Base-by-base conservation (phyloP, 2,888 invertebrate species). In the Crossocerus cetratus region DNA sequence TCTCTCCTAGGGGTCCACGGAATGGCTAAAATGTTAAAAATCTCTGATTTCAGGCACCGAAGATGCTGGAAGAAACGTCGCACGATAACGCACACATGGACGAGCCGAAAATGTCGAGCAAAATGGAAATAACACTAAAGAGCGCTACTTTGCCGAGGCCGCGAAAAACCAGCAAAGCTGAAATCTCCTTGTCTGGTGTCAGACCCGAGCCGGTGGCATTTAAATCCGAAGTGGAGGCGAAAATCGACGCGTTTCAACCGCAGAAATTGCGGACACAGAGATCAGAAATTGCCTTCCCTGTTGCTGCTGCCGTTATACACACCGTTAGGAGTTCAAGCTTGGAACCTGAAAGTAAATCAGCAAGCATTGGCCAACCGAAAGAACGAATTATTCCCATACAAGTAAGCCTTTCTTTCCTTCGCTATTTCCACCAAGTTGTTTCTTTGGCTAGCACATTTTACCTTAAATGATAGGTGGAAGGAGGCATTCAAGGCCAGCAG, bases 311-410 rank as follows among this genome's bases (percentile, higher is more conserved):
- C 8, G 82, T 89, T n/a, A 87, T 89, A 13, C 89, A 88, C 13
- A 76, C 88, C 14, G 90, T 87, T 80, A 89, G 87, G 67, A 92
- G 93, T 78, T 91, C 93, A 21, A 91, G 93, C 63, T 84, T 93
- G 66, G 93, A 93, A 83, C 93, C 93, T 4, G 91, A 92, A 77
- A 79, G 80, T 20, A 85, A 81, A 83, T 5, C 85, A 83, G 74
- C 77, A 81, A 23, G 3, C 1, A 44, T 85, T 88, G 67, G 44
- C 5, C 49, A n/a, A 1, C 90, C 92, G 0, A 93, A 92, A 78
- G 95, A 95, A 88, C 92, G 93, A 80, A 93, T 94, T 81, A 94
- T 95, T 84, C 94, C 94, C 49, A 94, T 95, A 83, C 89, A 90
- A 74, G 90, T 88, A 69, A 11, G 43, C 43, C 43, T 55, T 58